Base-by-base conservation (phyloP, 2,797 vertebrate species). In the Odontamblyopus rebecca region DNA sequence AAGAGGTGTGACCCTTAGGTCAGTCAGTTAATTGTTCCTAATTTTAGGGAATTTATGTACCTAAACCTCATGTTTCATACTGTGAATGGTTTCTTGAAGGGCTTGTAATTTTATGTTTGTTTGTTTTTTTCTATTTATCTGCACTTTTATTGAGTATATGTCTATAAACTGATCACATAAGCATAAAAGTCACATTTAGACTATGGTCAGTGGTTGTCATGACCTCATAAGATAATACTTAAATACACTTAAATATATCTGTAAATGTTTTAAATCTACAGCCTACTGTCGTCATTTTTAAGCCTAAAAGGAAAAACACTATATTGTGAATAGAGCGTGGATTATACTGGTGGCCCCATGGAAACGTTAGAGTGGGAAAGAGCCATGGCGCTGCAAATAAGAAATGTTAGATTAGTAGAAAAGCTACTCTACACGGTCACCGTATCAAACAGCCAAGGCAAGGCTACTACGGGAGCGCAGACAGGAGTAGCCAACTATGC, bases 21-120 rank as follows among this genome's bases (percentile, higher is more conserved):
- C 61, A 50, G 26, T 48, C 27, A n/a, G 29, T 5, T 35, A 59
- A 23, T 76, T 59, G 71, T 71, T 41, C 63, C 23, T 16, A 48
- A 27, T 16, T 48, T 48, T 65, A 27, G 70, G 27, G 18, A 54
- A 71, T 75, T 23, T 61, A 2, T 61, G 9, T 29, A 65, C 26
- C 63, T 68, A 61, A 69, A 67, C 26, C 35, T 59, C 29, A 5
- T 23, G 12, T 67, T 68, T 68, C 71, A 74, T 62, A 73, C 62
- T 82, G 80, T 80, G 79, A 77, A 66, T 66, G 19, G 59, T 57
- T 18, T 63, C 29, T 18, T 65, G 27, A 15, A 29, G 29, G 68
- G 68, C 54, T 13, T 68, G 13, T 74, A 60, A 53, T 69, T 78
- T 32, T 78, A 15, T 38, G 9, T 72, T 67, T 11, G 4, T 61